Conservation (phyloP, 2,113 vertebrate species). For the Colius striatus region DNA sequence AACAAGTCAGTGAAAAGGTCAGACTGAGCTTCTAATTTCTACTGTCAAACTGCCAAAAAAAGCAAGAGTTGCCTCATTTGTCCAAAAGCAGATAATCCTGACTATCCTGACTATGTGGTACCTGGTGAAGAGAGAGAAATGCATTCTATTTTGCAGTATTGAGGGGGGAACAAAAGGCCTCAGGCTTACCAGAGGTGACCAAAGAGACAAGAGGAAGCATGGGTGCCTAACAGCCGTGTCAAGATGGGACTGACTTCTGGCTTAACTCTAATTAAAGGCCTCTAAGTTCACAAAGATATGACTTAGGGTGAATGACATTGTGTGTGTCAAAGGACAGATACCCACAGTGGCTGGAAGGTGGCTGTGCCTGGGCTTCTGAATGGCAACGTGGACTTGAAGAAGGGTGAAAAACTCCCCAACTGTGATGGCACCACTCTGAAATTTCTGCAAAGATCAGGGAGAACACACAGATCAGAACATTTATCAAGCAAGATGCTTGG, state of each 20-base stretch:
- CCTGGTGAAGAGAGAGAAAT: not conserved
- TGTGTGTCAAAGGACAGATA: not conserved
- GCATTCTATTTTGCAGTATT: not conserved
- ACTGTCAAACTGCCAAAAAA: not conserved
- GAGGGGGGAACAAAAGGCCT: not conserved
- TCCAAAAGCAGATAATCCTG: not conserved
- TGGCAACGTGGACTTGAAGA: slow-evolving; percentile 86
- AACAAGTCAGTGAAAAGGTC: not conserved
- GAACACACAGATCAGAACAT: not conserved
- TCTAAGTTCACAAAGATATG: not conserved
- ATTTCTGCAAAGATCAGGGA: slow-evolving; percentile 80
- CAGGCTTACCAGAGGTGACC: not conserved
- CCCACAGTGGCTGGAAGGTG: slow-evolving; percentile 84
- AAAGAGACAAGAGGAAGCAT: not conserved
- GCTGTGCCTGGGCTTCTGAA: slow-evolving; percentile 90
- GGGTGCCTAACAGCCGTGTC: not conserved
- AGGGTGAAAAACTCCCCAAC: slow-evolving; percentile 90
- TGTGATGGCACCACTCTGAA: slow-evolving; percentile 85
- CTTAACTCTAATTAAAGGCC: not conserved
- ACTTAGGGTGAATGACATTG: not conserved
- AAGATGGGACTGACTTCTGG: not conserved
- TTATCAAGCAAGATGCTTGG: not conserved
- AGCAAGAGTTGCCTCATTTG: not conserved
- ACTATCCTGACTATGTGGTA: too few relatives aligned
- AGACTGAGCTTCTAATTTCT: not conserved